Percentiles rank a stretch among this genome's conserved stretches.
Evolutionary conservation across 2,797 vertebrate genomes (phyloP).

Genomic region (Pseudochaenichthys georgianus): DNA sequence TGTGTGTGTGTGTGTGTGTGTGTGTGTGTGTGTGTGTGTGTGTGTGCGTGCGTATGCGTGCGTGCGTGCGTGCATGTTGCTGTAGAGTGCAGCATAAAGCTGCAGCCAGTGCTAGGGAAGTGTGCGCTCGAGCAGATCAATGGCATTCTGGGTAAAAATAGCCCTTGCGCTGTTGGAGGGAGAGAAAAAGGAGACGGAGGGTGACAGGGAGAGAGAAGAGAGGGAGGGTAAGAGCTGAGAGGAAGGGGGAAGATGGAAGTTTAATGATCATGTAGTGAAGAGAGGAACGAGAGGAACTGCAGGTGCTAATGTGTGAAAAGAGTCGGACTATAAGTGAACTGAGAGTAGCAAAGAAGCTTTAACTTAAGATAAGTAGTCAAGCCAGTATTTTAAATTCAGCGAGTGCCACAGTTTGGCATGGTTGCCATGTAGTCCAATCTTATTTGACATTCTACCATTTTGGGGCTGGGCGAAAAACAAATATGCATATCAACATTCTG

Average conservation of each 20-base stretch:
- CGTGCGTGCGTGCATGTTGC: slow-evolving; percentile 39
- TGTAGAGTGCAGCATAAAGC: slow-evolving; percentile 69
- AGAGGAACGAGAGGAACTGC: slow-evolving; percentile 41
- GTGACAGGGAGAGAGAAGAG: slow-evolving; percentile 47
- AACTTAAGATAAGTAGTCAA: neutral
- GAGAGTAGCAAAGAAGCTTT: neutral
- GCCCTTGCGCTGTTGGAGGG: slow-evolving; percentile 59
- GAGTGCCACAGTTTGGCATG: neutral
- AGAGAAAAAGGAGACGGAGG: slow-evolving; percentile 49
- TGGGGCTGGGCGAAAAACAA: neutral
- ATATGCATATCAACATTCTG: neutral
- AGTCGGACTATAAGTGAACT: slow-evolving; percentile 21
- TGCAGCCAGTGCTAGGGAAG: slow-evolving; percentile 64
- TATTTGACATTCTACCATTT: neutral
- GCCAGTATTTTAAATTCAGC: neutral
- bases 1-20: too few species aligned
- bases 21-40: too few species aligned
- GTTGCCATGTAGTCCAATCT: neutral
- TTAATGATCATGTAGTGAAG: slow-evolving; percentile 26
- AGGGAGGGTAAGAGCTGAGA: slow-evolving; percentile 21
- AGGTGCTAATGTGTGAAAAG: slow-evolving; percentile 47
- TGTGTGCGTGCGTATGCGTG: too few species aligned
- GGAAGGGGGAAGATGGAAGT: slow-evolving; percentile 30
- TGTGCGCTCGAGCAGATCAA: slow-evolving; percentile 76
- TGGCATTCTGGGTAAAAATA: slow-evolving; percentile 83